These are phyloP conservation scores for Meteorus sp. DNA, from an alignment of 1,140 invertebrate genomes.

Conservation along the genomic window DNA sequence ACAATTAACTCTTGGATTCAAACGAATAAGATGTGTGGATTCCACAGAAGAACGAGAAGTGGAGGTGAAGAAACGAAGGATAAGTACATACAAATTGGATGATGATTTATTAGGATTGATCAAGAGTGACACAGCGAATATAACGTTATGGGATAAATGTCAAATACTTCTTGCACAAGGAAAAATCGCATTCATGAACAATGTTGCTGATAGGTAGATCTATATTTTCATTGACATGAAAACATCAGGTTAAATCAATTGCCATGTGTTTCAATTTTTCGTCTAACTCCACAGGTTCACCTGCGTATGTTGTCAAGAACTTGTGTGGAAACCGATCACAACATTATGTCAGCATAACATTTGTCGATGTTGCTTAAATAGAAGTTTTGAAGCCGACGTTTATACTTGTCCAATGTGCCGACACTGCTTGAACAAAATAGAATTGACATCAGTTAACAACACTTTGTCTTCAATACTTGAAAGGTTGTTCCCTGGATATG, in stretches of 20 bases:
- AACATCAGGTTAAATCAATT: not conserved
- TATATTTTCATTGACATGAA: conserved; percentile 6
- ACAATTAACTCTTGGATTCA: too few relatives aligned
- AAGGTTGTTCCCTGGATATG: conserved; percentile 68
- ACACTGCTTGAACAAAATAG: conserved; percentile 62
- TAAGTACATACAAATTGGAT: conserved; percentile 55
- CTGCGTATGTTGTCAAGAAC: conserved; percentile 81
- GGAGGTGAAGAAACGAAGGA: conserved; percentile 52
- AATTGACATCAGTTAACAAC: conserved; percentile 62
- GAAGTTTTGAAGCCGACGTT: conserved; percentile 69
- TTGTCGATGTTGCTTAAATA: conserved; percentile 69
- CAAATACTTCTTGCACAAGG: conserved; percentile 51
- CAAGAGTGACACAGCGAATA: conserved; percentile 64
- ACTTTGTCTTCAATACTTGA: conserved; percentile 60
- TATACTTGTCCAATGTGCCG: conserved; percentile 73
- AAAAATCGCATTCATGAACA: conserved; percentile 47
- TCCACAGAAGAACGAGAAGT: conserved; percentile 32
- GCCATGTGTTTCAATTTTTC: conserved; percentile 16
- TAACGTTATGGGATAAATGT: conserved; percentile 72
- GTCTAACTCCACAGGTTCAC: conserved; percentile 63
- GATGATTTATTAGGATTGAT: conserved; percentile 62
- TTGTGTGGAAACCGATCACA: conserved; percentile 74
- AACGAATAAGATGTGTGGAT: too few relatives aligned
- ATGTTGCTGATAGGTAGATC: conserved; percentile 50
- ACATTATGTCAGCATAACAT: conserved; percentile 78